Base-by-base conservation (phyloP, 2,888 invertebrate species). In the Hetaerina titia region DNA sequence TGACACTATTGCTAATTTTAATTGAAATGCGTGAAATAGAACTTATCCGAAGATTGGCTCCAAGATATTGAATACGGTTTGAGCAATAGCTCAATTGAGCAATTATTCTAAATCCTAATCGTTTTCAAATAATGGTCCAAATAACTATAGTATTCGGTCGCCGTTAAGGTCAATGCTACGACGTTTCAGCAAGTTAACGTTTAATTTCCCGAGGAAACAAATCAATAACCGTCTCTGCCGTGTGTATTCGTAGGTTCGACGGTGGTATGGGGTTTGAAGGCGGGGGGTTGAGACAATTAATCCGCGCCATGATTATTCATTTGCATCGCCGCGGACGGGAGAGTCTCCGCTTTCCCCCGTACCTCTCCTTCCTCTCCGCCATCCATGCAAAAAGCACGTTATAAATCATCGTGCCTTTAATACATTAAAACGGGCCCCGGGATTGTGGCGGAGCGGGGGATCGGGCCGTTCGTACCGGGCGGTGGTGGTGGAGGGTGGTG, bases 251-350 rank as follows among this genome's bases (percentile, higher is more conserved):
- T 11, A 31, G 81, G 11, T 17, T 17, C 17, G 17, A 31, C 13
- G 81, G 81, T 13, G 11, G 5, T 1, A 45, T 45, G 45, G 81
- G 25, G 13, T 11, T 25, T 25, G 74, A 25, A 25, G 74, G 13
- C 0, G 25, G 74, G 31, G 31, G 81, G 45, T 45, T 45, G 45
- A 81, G 31, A 17, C 81, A 81, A 81, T 81, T 81, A 81, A 81
- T 81, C 81, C 81, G 81, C 81, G 81, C 81, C 81, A 81, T 81
- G 81, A 81, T 81, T 81, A 81, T 81, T 81, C 81, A 81, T 81
- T 81, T 81, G 81, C 81, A 81, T 25, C 81, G 25, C 81, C 81
- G 81, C 81, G 69, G 22, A n/a, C 69, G 69, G 69, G 69, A 69
- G 69, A 69, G 22, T 22, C 9, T 1, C 31, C 81, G 25, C 81